Conservation (phyloP, 2,888 invertebrate genomes). For the Cantharis lateralis region DNA sequence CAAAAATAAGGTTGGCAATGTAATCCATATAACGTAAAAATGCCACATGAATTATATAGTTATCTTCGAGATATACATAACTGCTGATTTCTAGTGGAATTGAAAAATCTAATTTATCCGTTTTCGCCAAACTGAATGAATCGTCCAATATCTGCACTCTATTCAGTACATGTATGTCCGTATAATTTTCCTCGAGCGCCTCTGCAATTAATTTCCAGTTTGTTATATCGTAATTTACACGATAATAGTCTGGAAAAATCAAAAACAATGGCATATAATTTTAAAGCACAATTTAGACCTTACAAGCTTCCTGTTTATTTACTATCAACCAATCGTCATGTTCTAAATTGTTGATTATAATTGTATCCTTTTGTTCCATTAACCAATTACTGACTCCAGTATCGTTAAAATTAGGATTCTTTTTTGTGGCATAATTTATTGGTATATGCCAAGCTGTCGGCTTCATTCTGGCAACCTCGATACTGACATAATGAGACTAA, state of each 20-base stretch:
- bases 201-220: slow-evolving; percentile 57
- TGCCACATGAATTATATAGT: slow-evolving; percentile 64
- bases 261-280: not conserved
- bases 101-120: slow-evolving; percentile 61
- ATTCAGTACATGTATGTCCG: slow-evolving; percentile 61
- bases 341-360: not conserved
- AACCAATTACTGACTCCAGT: not conserved
- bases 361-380: not conserved
- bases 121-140: slow-evolving; percentile 57
- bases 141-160: slow-evolving; percentile 62
- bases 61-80: slow-evolving; percentile 63
- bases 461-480: no score
- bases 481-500: not conserved
- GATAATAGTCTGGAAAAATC: slow-evolving; percentile 62
- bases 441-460: not conserved
- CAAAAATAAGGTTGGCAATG: not conserved
- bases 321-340: slow-evolving; percentile 49
- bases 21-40: not conserved
- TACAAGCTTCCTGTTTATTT: slow-evolving; percentile 19
- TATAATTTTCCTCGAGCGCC: slow-evolving; percentile 50
- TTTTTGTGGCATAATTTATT: not conserved
- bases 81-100: slow-evolving; percentile 61
- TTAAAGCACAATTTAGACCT: not conserved
- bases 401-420: not conserved
- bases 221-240: slow-evolving; percentile 70